Conservation (phyloP, 2,797 vertebrate genomes). For the Siniperca undulata region DNA sequence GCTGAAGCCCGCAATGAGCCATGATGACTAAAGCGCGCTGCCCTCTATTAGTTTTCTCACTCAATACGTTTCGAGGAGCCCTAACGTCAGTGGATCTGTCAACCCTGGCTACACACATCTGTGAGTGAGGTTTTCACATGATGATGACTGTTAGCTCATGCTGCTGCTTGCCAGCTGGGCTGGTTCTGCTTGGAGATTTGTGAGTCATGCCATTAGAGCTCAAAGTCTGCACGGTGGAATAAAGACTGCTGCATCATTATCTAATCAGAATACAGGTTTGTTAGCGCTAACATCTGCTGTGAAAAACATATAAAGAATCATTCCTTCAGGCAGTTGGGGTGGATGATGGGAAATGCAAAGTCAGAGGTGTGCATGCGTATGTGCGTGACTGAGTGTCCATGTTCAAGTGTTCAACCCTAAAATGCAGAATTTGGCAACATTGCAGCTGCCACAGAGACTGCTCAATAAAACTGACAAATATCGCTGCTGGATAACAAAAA, state of each 20-base stretch:
- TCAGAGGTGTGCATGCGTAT: constrained; percentile 32
- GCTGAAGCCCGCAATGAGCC: constrained; percentile 42
- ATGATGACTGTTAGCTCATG: constrained; percentile 69
- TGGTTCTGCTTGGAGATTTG: constrained; percentile 51
- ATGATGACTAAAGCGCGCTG: constrained; percentile 58
- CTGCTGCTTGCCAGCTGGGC: constrained; percentile 74
- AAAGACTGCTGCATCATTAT: constrained; percentile 37
- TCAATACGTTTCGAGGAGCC: constrained; percentile 45
- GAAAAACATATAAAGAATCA: constrained; percentile 44
- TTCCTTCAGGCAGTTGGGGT: constrained; percentile 40
- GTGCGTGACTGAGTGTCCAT: constrained; percentile 8
- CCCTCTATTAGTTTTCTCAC: constrained; percentile 51
- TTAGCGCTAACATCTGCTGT: constrained; percentile 31
- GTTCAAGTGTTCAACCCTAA: constrained; percentile 53
- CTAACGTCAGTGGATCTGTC: constrained; percentile 55
- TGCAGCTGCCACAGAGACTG: constrained; percentile 64
- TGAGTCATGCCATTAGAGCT: constrained; percentile 69
- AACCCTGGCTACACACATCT: constrained; percentile 49
- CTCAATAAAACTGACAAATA: constrained; percentile 75
- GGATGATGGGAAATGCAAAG: constrained; percentile 49
- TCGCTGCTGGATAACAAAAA: constrained; percentile 69
- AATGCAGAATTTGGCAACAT: constrained; percentile 69
- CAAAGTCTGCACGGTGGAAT: constrained; percentile 38
- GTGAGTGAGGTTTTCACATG: constrained; percentile 63
- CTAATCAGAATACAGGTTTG: constrained; percentile 44